Percentiles rank a stretch among this genome's conserved stretches.
Evolutionary conservation across 2,797 vertebrate species (phyloP).

Genomic region (Galago senegalensis): DNA sequence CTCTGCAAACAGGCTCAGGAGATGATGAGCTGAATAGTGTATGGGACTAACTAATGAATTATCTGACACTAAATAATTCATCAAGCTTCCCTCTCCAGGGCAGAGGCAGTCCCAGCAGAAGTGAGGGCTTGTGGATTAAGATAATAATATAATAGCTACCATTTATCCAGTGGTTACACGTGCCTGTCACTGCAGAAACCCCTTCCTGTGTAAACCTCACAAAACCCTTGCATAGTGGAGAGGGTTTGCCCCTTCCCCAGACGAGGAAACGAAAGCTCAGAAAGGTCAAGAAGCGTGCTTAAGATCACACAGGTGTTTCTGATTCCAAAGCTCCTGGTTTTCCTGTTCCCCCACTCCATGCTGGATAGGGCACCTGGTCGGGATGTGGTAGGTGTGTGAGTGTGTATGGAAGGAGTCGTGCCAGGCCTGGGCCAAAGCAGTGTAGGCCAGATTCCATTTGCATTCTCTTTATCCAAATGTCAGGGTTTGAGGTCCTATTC

Average conservation of each 20-base stretch:
- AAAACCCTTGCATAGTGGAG: not conserved
- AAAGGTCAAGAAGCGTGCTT: not conserved
- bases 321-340: not conserved
- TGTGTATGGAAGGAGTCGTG: fast-evolving
- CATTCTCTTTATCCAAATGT: not conserved
- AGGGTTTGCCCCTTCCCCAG: not conserved
- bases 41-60: not conserved
- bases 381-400: not conserved
- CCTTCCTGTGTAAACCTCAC: not conserved
- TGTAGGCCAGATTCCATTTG: not conserved
- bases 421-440: not conserved
- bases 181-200: not conserved
- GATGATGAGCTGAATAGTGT: fast-evolving
- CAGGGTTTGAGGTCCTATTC: not conserved
- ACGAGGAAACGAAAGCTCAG: not conserved
- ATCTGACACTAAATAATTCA: not conserved
- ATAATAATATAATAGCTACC: not conserved
- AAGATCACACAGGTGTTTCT: not conserved
- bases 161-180: not conserved
- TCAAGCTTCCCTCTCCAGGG: not conserved
- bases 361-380: fast-evolving
- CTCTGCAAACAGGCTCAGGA: not conserved
- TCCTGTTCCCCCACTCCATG: no score
- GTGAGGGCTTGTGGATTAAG: not conserved
- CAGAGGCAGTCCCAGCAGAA: not conserved